Conservation (phyloP, 2,113 vertebrate genomes). For the Amia ocellicauda region DNA sequence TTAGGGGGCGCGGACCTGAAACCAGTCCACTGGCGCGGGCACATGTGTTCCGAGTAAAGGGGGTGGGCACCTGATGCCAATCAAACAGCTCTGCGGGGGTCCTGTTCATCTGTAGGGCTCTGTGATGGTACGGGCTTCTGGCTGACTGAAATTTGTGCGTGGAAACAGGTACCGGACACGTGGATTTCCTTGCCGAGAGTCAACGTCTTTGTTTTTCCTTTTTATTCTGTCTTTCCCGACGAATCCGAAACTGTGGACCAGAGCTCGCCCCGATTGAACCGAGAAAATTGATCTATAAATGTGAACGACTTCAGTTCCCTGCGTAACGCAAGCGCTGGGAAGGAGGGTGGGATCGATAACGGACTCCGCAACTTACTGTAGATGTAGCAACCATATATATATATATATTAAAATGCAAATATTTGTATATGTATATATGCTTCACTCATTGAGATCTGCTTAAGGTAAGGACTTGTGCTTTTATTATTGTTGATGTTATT, state of each 20-base stretch:
- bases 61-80: neutral
- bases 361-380: neutral
- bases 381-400: neutral
- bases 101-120: conserved; percentile 1
- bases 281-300: neutral
- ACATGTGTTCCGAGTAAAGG: conserved; percentile 1
- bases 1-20: conserved; percentile 6
- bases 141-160: neutral
- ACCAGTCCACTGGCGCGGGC: conserved; percentile 6
- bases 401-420: neutral
- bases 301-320: conserved; percentile 2
- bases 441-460: conserved; percentile 1
- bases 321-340: neutral
- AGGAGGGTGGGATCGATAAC: neutral
- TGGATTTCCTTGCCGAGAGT: conserved; percentile 20
- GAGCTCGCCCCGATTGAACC: neutral
- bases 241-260: neutral
- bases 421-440: conserved; percentile 21
- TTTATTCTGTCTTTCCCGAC: neutral
- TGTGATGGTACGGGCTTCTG: conserved; percentile 6
- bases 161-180: conserved; percentile 13
- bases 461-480: conserved; percentile 16
- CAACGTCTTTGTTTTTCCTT: neutral
- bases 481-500: neutral
- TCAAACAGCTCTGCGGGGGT: neutral